Percentiles rank a stretch among this genome's conserved stretches.
Conservation (phyloP, 1,140 invertebrate species). For the Ganaspis sp. region DNA sequence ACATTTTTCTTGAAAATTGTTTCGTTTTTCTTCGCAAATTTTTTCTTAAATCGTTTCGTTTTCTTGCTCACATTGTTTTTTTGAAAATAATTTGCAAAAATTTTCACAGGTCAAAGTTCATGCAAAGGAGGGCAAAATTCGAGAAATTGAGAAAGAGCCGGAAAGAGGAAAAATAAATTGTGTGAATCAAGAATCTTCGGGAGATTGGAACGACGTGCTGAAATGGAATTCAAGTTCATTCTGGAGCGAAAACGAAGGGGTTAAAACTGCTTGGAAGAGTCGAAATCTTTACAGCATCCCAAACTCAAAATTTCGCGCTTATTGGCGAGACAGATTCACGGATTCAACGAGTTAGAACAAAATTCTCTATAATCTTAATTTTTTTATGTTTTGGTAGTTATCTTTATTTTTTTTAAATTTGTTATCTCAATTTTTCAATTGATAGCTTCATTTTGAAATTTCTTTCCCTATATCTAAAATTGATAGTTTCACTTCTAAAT, state of each 20-base stretch:
- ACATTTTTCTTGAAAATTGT: no score
- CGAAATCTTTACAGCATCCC: constrained; percentile 59
- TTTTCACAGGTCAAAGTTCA: not conserved
- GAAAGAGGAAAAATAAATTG: not conserved
- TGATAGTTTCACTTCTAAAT: no score
- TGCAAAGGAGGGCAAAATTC: not conserved
- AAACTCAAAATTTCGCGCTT: constrained; percentile 34
- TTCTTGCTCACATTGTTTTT: no score
- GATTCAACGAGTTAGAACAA: constrained; percentile 17
- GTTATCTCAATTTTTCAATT: no score
- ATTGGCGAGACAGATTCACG: not conserved
- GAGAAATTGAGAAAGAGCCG: not conserved
- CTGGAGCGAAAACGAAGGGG: constrained; percentile 32
- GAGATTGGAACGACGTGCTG: constrained; percentile 40
- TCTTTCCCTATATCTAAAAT: no score
- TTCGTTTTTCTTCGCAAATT: no score
- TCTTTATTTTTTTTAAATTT: no score
- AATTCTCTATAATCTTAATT: not conserved
- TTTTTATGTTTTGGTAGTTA: not conserved
- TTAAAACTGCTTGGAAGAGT: constrained; percentile 45
- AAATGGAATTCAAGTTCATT: constrained; percentile 21
- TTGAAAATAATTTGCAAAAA: not conserved
- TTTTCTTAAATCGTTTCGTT: no score
- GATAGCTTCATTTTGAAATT: no score
- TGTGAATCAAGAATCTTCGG: constrained; percentile 34